Base-by-base conservation (phyloP, 2,797 vertebrate species). In the Lateolabrax maculatus region DNA sequence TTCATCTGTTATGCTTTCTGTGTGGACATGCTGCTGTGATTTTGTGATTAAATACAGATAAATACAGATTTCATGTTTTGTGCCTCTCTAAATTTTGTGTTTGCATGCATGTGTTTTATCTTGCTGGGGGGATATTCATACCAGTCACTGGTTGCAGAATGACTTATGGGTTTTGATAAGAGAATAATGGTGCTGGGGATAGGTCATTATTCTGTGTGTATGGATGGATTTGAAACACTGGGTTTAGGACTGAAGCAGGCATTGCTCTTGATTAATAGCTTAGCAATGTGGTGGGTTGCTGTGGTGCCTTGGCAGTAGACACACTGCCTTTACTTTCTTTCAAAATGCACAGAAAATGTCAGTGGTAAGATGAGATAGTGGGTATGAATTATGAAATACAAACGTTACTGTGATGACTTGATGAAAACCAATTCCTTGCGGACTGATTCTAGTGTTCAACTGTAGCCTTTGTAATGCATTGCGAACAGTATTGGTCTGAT, bases 131-230 rank as follows among this genome's bases (percentile, higher is more conserved):
- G 56, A 82, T 71, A 79, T 87, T 88, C 63, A 65, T 56, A 77
- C 49, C 73, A 84, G 87, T 83, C 89, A 89, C 56, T 63, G 76
- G 66, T 84, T 80, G 89, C 75, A 83, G 79, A 91, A 92, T 92
- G 93, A 94, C 89, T 89, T 93, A 94, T 89, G 86, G 89, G 86
- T 71, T 90, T 84, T 92, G 93, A 91, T 94, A 93, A 93, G 90
- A 92, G 78, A 93, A 93, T 93, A 94, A 93, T 90, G 81, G 87
- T 56, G 80, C 72, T 67, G 57, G 85, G 81, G 75, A 92, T 84
- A 85, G 83, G 86, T 87, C 89, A 89, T 94, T 91, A 90, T 90
- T 92, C 80, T 57, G 39, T 72, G 73, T 16, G 61, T 70, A 64
- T 74, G 74, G 79, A 86, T 77, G 78, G 82, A 88, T 91, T 79